These are phyloP conservation scores for Oxystoma pomonae DNA, from an alignment of 2,888 invertebrate species.

Conservation along the genomic window DNA sequence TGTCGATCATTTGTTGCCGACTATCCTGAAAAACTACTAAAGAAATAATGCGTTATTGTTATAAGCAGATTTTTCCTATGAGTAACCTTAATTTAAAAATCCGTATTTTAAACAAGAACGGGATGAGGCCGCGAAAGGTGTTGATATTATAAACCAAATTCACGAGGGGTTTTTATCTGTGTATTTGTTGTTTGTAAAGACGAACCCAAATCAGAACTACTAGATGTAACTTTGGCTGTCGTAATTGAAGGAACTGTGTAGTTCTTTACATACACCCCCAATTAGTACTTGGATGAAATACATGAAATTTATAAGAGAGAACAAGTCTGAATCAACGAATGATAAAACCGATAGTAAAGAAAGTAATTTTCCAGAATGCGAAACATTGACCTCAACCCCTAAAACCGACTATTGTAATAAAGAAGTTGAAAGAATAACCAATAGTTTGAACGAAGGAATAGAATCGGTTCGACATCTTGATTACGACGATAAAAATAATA, in stretches of 20 bases:
- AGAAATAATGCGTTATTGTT: no score
- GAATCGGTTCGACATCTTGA: constrained; percentile 6
- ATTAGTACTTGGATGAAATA: constrained; percentile 29
- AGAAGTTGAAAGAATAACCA: constrained; percentile 4
- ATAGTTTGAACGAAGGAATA: constrained; percentile 8
- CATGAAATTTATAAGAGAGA: constrained; percentile 28
- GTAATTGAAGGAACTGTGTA: constrained; percentile 32
- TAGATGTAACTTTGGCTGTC: constrained; percentile 31
- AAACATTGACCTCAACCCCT: constrained; percentile 20
- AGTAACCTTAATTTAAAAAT: no score
- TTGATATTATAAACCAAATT: constrained; percentile 31
- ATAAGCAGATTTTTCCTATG: no score
- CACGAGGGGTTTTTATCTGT: constrained; percentile 30
- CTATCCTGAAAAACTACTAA: constrained; percentile 21
- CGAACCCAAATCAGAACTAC: constrained; percentile 28
- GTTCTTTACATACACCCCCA: constrained; percentile 28
- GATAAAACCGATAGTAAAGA: no score
- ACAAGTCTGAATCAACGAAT: constrained; percentile 8
- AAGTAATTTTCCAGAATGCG: constrained; percentile 9
- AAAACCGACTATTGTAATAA: constrained; percentile 1
- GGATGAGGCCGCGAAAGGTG: no score
- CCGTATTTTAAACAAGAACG: no score
- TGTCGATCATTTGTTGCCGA: constrained; percentile 30
- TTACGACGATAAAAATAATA: constrained; percentile 22
- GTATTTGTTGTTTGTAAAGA: constrained; percentile 31